Evolutionary conservation across 1,140 invertebrate species (phyloP).

Genomic region (Microplitis demolitor): DNA sequence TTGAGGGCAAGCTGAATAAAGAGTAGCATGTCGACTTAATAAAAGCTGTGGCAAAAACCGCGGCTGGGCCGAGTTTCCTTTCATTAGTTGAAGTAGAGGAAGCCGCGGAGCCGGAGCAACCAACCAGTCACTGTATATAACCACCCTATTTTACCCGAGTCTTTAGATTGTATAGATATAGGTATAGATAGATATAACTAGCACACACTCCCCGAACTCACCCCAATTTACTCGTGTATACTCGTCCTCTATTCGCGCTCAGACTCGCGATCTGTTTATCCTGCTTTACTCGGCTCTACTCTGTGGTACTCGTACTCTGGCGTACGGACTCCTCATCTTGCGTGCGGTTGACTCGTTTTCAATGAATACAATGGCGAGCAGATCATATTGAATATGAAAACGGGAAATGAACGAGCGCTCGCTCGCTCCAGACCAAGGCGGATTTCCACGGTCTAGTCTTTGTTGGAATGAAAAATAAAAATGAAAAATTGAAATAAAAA

Average conservation of each 20-base stretch:
- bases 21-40: neutral
- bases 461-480: constrained; percentile 35
- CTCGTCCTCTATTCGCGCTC: constrained; percentile 30
- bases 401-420: constrained; percentile 58
- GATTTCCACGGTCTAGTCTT: constrained; percentile 39
- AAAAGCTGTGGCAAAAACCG: constrained; percentile 50
- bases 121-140: constrained; percentile 41
- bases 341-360: constrained; percentile 62
- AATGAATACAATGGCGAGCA: constrained; percentile 61
- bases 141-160: constrained; percentile 37
- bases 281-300: constrained; percentile 30
- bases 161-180: neutral
- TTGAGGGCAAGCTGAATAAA: too few relatives aligned
- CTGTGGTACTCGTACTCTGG: constrained; percentile 50
- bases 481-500: neutral
- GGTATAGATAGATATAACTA: constrained; percentile 43
- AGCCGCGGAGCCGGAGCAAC: constrained; percentile 49
- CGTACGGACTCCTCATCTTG: constrained; percentile 53
- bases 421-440: constrained; percentile 23
- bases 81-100: constrained; percentile 61
- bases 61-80: constrained; percentile 57
- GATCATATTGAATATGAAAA: constrained; percentile 63
- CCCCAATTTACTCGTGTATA: constrained; percentile 13
- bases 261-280: neutral
- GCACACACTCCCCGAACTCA: constrained; percentile 27